Conservation (phyloP, 2,113 vertebrate genomes). For the Cyanoderma ruficeps region DNA sequence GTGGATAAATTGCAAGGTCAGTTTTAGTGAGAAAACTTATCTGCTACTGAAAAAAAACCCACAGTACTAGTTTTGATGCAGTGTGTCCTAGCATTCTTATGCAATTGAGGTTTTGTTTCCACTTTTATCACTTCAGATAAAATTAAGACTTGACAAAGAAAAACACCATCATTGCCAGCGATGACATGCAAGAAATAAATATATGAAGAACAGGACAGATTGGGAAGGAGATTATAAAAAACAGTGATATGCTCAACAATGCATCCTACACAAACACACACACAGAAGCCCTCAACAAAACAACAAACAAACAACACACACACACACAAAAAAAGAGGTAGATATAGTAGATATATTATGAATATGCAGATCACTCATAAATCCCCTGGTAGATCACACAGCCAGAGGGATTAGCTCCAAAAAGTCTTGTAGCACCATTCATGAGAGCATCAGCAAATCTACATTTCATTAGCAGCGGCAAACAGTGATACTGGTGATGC, state of each 20-base stretch:
- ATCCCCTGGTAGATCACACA: not conserved
- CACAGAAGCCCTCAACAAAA: not conserved
- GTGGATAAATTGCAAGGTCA: not conserved
- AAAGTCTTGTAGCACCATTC: not conserved
- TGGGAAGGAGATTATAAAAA: not conserved
- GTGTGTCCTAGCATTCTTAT: not conserved
- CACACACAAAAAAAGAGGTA: not conserved
- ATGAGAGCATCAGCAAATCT: not conserved
- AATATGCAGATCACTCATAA: not conserved
- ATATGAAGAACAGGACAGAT: not conserved
- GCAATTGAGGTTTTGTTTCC: not conserved
- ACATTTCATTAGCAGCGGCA: not conserved
- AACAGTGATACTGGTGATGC: not conserved
- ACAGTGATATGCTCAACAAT: not conserved
- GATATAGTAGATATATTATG: not conserved
- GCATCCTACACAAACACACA: not conserved
- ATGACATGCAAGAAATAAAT: not conserved
- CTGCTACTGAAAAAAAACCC: not conserved
- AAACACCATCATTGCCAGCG: fast-evolving
- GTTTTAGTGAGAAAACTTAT: not conserved
- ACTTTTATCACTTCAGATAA: not conserved
- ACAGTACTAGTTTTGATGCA: not conserved
- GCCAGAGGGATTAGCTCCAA: not conserved
- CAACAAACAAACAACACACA: not conserved
- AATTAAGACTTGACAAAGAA: not conserved